phyloP scores from a whole-genome alignment of 2,113 vertebrate genomes.

The Archocentrus centrarchus region DNA sequence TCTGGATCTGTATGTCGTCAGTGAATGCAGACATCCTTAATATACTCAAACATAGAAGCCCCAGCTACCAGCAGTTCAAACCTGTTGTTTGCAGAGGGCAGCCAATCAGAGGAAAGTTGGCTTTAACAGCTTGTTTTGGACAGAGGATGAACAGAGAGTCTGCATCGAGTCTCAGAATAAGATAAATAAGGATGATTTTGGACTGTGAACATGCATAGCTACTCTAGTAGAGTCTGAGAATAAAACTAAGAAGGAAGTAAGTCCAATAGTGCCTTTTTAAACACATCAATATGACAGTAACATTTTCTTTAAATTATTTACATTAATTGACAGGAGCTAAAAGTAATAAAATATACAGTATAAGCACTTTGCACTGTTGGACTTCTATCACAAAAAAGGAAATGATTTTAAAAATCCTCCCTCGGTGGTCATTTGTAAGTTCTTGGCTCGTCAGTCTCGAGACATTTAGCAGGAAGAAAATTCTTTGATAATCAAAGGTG shows the following conservation, averaged over 20 bases:
- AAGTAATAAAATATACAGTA: background rate
- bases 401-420: background rate
- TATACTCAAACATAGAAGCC: background rate
- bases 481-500: constrained; percentile 50
- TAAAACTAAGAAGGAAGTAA: background rate
- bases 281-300: background rate
- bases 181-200: background rate
- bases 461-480: constrained; percentile 31
- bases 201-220: background rate
- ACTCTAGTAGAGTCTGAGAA: background rate
- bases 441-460: constrained; percentile 27
- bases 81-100: background rate
- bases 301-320: background rate
- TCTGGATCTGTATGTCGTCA: background rate
- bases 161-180: background rate
- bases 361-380: background rate
- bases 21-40: background rate
- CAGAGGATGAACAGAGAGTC: background rate
- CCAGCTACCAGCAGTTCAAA: background rate
- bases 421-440: constrained; percentile 14
- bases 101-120: background rate
- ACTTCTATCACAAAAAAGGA: constrained; percentile 15
- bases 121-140: background rate
- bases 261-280: background rate
- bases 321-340: background rate